A percentile compares a stretch with the other conserved stretches of the same genome.
Evolutionary conservation across 2,113 vertebrate genomes (phyloP).

Genomic region (Chaetodon trifascialis): DNA sequence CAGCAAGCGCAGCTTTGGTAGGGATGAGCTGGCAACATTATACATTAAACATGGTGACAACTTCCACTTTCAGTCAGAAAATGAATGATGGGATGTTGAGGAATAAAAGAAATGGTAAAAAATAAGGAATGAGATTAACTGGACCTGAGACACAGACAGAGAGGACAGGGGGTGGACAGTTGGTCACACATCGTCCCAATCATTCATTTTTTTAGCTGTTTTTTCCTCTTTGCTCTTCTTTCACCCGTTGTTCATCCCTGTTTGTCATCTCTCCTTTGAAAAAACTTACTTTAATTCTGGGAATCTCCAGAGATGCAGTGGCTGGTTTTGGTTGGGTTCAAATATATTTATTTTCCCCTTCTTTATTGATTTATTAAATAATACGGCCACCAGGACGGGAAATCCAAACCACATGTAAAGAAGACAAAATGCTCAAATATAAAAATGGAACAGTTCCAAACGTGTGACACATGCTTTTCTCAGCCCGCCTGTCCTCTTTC

Average conservation of each 20-base stretch:
- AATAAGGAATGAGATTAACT: background rate
- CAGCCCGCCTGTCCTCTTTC: conserved; percentile 31
- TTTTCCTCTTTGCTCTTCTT: background rate
- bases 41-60: background rate
- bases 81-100: background rate
- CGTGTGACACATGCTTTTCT: conserved; percentile 20
- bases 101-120: background rate
- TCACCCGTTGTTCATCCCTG: background rate
- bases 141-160: background rate
- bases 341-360: too few relatives aligned
- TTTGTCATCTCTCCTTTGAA: background rate
- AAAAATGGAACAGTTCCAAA: background rate
- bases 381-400: too few relatives aligned
- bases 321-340: too few relatives aligned
- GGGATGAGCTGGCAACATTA: background rate
- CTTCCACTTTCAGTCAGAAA: background rate
- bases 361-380: too few relatives aligned
- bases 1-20: background rate
- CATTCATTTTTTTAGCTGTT: background rate
- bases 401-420: too few relatives aligned
- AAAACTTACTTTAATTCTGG: background rate
- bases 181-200: background rate
- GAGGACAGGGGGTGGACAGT: background rate
- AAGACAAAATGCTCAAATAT: too few relatives aligned
- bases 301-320: background rate